A percentile compares a stretch with the other conserved stretches of the same genome.
phyloP scores from a whole-genome alignment of 2,888 invertebrate species.

The Euphydryas editha region DNA sequence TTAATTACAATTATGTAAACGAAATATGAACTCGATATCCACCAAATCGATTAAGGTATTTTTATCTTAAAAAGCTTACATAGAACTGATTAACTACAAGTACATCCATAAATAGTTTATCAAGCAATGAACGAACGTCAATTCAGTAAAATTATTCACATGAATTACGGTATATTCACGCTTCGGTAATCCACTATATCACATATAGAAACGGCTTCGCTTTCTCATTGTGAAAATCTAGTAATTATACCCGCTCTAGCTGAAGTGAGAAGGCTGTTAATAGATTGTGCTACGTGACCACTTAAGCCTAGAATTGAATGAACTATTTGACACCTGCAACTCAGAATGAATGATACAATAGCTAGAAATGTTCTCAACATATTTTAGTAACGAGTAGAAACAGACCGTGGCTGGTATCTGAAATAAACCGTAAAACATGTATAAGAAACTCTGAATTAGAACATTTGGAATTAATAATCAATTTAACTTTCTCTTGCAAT shows the following conservation, averaged over 20 bases:
- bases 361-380: background rate
- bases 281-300: background rate
- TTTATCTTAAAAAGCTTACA: background rate
- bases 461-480: no score
- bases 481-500: no score
- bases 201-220: background rate
- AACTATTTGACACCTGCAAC: conserved; percentile 3
- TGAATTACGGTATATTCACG: background rate
- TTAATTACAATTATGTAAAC: no score
- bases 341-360: background rate
- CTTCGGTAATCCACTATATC: background rate
- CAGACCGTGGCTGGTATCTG: no score
- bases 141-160: background rate
- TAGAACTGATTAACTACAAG: no score
- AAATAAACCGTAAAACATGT: no score
- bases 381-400: no score
- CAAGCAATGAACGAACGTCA: background rate
- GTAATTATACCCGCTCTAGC: background rate
- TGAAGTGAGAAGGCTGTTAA: background rate
- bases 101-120: background rate
- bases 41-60: no score
- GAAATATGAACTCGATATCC: no score
- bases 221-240: conserved; percentile 1
- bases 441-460: no score
- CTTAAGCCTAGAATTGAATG: background rate